Base-by-base conservation (phyloP, 1,140 invertebrate genomes). In the Antheraea mylitta region DNA sequence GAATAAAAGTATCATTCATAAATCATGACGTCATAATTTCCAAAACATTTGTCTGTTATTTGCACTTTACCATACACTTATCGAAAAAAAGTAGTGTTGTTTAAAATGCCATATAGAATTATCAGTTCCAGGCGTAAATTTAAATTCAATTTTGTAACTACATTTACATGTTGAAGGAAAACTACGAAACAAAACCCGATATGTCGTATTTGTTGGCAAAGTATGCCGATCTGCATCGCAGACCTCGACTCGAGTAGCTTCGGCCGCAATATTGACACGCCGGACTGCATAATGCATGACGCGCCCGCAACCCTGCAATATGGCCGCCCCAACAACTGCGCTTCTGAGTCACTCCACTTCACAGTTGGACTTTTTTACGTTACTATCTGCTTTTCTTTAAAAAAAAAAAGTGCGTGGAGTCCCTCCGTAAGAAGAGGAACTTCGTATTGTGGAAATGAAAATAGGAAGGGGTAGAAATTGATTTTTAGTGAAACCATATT, bases 281-380 rank as follows among this genome's bases (percentile, higher is more conserved):
- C 61, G 61, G 61, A 30, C 59, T 63, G 61, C 61, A 63, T 63
- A 63, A 63, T 63, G 61, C 61, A 63, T 63, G 61, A 19, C 59
- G 59, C 22, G 18, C 0, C 59, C 59, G 59, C 59, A 19, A 30
- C 59, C 18, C 18, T 63, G 61, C 61, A 63, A 63, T 36, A 63
- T 63, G 30, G 11, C 61, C 61, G 61, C 61, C 22, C 61, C 61
- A 63, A 63, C 30, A 16, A 63, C 61, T 63, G 18, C 61, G 16
- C 13, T 53, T 11, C 30, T 8, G 0, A 19, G 7, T 37, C 61
- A 63, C 61, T 63, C n/a, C 37, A 37, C 19, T 63, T 63, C 30
- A 36, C 19, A 22, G 37, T 16, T n/a, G 13, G 11, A 37, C 37
- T 37, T 63, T 63, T 37, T 37, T 37, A 3, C 19, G n/a, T 63